Evolutionary conservation across 2,888 invertebrate species (phyloP).

Genomic region (Sarcophaga variegata): DNA sequence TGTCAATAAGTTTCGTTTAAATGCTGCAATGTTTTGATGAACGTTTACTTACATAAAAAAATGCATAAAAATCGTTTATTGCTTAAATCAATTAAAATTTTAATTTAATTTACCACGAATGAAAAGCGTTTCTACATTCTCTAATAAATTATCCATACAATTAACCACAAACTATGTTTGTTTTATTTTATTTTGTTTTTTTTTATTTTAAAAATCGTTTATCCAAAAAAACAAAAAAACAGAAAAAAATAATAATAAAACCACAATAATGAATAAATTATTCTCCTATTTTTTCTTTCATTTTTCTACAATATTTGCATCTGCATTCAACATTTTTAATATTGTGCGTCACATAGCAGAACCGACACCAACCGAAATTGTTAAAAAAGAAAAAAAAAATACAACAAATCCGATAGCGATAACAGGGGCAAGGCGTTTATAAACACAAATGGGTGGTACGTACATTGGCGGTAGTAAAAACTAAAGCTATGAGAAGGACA

Average conservation of each 20-base stretch:
- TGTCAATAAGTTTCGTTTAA: no score
- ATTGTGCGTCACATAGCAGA: slow-evolving; percentile 49
- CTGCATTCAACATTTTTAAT: slow-evolving; percentile 62
- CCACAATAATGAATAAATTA: slow-evolving; percentile 66
- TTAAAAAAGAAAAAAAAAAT: neutral
- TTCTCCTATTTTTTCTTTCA: neutral
- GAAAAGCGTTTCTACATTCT: slow-evolving; percentile 22
- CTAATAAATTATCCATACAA: slow-evolving; percentile 62
- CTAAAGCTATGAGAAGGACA: slow-evolving; percentile 10
- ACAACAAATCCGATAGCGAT: neutral
- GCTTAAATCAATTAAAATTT: slow-evolving; percentile 37
- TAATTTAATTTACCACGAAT: slow-evolving; percentile 33
- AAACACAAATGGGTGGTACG: slow-evolving; percentile 20
- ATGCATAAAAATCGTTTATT: neutral
- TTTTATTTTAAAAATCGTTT: neutral
- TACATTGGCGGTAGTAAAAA: slow-evolving; percentile 8
- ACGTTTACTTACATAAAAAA: no score
- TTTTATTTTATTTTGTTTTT: slow-evolving; percentile 35
- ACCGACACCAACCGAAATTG: neutral
- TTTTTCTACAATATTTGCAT: slow-evolving; percentile 26
- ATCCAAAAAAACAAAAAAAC: slow-evolving; percentile 7
- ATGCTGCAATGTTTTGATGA: no score
- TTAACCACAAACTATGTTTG: slow-evolving; percentile 63
- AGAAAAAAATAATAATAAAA: slow-evolving; percentile 45
- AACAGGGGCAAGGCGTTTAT: slow-evolving; percentile 42